These are phyloP conservation scores for Prosapia bicincta DNA, from an alignment of 2,888 invertebrate genomes.

Conservation along the genomic window DNA sequence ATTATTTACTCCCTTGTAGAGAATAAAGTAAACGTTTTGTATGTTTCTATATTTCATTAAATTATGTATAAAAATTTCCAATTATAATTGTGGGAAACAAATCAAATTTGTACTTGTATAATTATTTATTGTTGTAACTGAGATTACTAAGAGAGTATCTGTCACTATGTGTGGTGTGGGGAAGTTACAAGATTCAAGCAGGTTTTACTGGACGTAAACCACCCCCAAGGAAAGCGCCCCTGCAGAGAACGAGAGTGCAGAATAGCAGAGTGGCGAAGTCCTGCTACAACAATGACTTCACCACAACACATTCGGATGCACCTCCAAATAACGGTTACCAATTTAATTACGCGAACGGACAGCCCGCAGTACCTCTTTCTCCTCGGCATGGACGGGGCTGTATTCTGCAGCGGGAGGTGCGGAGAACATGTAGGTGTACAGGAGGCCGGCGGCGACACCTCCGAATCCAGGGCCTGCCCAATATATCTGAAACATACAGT, in stretches of 20 bases:
- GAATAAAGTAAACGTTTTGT: too few species aligned
- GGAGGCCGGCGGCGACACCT: constrained; percentile 69
- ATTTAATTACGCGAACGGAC: constrained; percentile 15
- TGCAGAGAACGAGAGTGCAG: neutral
- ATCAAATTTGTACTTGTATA: too few species aligned
- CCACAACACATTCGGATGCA: neutral
- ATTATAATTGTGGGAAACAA: too few species aligned
- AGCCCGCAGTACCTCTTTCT: constrained; percentile 45
- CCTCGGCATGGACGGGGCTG: constrained; percentile 46
- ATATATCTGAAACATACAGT: constrained; percentile 65
- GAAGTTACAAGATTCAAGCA: too few species aligned
- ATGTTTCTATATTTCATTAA: too few species aligned
- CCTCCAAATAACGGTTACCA: neutral
- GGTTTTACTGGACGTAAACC: too few species aligned
- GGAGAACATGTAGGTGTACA: constrained; percentile 60
- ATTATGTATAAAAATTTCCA: too few species aligned
- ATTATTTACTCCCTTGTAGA: too few species aligned
- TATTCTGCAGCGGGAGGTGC: constrained; percentile 47
- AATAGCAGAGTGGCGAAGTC: neutral
- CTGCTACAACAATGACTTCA: neutral
- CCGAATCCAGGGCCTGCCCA: constrained; percentile 87
- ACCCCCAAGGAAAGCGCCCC: neutral
- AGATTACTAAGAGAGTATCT: too few species aligned
- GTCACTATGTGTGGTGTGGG: too few species aligned
- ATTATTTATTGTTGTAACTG: too few species aligned